Conservation (phyloP, 2,888 invertebrate species). For the Opisthograptis luteolata region DNA sequence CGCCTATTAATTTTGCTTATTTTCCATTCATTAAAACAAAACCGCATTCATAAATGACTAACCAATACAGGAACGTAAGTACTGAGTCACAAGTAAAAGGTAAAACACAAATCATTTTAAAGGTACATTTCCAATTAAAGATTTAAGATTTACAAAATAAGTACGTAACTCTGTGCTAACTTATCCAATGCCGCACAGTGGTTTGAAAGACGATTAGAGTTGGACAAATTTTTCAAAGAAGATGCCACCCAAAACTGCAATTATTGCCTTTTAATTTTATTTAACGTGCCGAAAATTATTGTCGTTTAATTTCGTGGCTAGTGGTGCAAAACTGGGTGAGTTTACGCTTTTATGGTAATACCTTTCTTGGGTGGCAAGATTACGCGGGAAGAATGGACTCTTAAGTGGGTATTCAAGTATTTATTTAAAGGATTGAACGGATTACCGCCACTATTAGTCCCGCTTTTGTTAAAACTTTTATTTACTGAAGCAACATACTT, state of each 20-base stretch:
- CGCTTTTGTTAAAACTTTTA: slow-evolving; percentile 52
- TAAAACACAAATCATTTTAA: slow-evolving; percentile 4
- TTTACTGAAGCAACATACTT: slow-evolving; percentile 26
- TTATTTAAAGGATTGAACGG: slow-evolving; percentile 74
- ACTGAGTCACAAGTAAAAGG: not conserved
- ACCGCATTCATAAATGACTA: not conserved
- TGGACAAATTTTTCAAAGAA: slow-evolving; percentile 29
- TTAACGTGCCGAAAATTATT: slow-evolving; percentile 19
- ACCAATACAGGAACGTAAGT: not conserved
- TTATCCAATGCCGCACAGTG: slow-evolving; percentile 39
- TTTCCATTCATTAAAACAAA: too few relatives aligned
- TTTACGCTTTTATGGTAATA: slow-evolving; percentile 38
- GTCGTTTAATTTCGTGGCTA: slow-evolving; percentile 37
- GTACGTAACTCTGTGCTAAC: slow-evolving; percentile 16
- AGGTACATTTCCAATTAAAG: slow-evolving; percentile 16
- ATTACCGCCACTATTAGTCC: slow-evolving; percentile 58
- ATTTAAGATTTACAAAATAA: slow-evolving; percentile 16
- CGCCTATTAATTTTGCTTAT: too few relatives aligned
- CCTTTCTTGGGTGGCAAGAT: slow-evolving; percentile 64
- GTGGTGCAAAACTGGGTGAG: slow-evolving; percentile 54
- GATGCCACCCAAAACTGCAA: slow-evolving; percentile 44
- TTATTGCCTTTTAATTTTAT: too few relatives aligned
- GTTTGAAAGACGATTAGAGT: slow-evolving; percentile 29
- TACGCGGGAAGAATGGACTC: slow-evolving; percentile 40
- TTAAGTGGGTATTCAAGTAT: slow-evolving; percentile 64